Evolutionary conservation across 2,113 vertebrate genomes (phyloP).

Genomic region (Ameiurus melas): DNA sequence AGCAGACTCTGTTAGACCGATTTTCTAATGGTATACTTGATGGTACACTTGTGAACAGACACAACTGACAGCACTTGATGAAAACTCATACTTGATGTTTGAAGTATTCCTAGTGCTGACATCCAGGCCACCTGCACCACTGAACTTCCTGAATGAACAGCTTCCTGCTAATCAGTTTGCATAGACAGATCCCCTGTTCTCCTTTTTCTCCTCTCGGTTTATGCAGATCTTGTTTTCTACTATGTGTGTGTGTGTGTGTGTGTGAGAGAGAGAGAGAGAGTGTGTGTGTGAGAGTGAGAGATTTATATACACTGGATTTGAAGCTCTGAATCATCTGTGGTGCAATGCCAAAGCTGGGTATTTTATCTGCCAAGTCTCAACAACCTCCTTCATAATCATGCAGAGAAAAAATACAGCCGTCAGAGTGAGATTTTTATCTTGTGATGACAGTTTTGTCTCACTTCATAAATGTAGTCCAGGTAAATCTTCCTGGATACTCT

Average conservation of each 20-base stretch:
- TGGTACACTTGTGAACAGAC: conserved; percentile 7
- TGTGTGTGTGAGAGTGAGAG: too few species aligned
- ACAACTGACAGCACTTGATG: background rate
- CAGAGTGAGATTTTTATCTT: background rate
- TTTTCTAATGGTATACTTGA: background rate
- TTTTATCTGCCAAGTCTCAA: background rate
- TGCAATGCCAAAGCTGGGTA: background rate
- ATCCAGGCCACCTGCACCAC: conserved; percentile 21
- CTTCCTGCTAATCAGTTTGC: conserved; percentile 9
- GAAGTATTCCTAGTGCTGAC: background rate
- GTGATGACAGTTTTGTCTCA: background rate
- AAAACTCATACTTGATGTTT: background rate
- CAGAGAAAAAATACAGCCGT: background rate
- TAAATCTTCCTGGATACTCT: background rate
- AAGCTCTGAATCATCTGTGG: background rate
- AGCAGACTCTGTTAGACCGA: background rate
- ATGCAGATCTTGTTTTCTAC: background rate
- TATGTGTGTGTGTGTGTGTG: background rate
- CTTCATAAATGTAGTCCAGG: background rate
- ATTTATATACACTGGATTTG: background rate
- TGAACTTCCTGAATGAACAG: conserved; percentile 4
- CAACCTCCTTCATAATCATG: background rate
- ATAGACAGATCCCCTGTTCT: conserved; percentile 1
- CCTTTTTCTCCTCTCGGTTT: background rate
- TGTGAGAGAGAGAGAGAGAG: background rate